These are phyloP conservation scores for Sclerurus mexicanus DNA, from an alignment of 2,113 vertebrate species.

Conservation along the genomic window DNA sequence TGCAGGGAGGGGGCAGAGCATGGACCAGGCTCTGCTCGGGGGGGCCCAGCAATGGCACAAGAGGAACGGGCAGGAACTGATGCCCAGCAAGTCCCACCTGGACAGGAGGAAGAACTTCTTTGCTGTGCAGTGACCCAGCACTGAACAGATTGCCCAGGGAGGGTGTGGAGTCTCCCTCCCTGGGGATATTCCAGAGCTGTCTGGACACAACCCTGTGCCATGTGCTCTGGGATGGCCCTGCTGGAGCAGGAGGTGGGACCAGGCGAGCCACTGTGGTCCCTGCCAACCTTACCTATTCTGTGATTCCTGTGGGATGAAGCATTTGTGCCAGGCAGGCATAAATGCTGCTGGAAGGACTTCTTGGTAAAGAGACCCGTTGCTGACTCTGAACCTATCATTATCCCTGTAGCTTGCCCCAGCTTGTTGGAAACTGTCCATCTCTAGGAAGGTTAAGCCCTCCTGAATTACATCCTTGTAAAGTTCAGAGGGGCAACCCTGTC, in stretches of 20 bases:
- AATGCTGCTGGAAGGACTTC: not conserved
- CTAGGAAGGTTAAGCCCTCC: not conserved
- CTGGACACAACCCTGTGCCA: not conserved
- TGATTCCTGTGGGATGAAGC: not conserved
- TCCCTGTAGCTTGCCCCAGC: not conserved
- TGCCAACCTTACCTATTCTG: not conserved
- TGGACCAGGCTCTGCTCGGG: not conserved
- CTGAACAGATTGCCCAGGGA: not conserved
- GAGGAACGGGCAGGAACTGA: not conserved
- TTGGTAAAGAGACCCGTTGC: not conserved
- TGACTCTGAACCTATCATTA: not conserved
- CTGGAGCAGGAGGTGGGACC: not conserved
- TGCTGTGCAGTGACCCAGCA: accelerated
- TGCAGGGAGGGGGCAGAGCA: not conserved
- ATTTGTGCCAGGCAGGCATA: not conserved
- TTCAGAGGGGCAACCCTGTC: not conserved
- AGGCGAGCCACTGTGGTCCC: not conserved
- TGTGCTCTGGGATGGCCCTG: not conserved
- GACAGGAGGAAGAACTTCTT: not conserved
- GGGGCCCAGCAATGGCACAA: not conserved
- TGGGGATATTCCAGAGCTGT: accelerated
- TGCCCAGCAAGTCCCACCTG: not conserved
- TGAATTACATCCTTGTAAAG: not conserved
- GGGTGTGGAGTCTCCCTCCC: not conserved
- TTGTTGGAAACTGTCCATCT: not conserved